Base-by-base conservation (phyloP, 2,888 invertebrate species). In the Noctua janthe region DNA sequence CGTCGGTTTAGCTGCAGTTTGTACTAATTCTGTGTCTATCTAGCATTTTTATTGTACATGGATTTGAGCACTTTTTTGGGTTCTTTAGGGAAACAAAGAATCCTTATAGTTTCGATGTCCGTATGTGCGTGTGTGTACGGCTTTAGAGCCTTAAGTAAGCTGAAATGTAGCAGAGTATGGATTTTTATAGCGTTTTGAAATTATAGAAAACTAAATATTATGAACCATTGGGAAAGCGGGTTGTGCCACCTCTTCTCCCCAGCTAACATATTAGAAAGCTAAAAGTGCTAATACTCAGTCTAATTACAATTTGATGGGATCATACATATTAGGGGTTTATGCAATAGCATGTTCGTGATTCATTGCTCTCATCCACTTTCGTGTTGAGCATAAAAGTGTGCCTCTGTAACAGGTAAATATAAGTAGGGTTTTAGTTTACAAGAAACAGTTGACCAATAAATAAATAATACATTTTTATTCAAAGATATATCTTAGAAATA, bases 41-140 rank as follows among this genome's bases (percentile, higher is more conserved):
- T 49, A 56, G 47, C 47, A 8, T 64, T 64, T 35, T 47, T 7
- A 56, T 78, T 20, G 54, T 23, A 56, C 56, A 10, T 10, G 2
- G 23, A 23, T 10, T 56, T 23, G 8, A 56, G 10, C 54, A 67
- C 23, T 76, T 47, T 76, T 75, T n/a, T n/a, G 54, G 47, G 35
- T 67, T 76, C 15, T 54, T 47, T 10, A 17, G 15, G 10, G 15
- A 47, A 78, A 78, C 54, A 35, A 66, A 56, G n/a, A 67, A 76
- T 56, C 43, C 54, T 10, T 54, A 35, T 13, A 77, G 43, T 47
- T 54, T n/a, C 49, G n/a, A 35, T 54, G 8, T 39, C 62, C n/a
- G 15, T 51, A 51, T 11, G 29, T 54, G 13, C 43, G 39, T 17
- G 23, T 66, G 17, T 29, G 13, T 20, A 35, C 35, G 43, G 20